These are phyloP conservation scores for Typhlichthys subterraneus DNA, from an alignment of 2,797 vertebrate species.

Conservation along the genomic window DNA sequence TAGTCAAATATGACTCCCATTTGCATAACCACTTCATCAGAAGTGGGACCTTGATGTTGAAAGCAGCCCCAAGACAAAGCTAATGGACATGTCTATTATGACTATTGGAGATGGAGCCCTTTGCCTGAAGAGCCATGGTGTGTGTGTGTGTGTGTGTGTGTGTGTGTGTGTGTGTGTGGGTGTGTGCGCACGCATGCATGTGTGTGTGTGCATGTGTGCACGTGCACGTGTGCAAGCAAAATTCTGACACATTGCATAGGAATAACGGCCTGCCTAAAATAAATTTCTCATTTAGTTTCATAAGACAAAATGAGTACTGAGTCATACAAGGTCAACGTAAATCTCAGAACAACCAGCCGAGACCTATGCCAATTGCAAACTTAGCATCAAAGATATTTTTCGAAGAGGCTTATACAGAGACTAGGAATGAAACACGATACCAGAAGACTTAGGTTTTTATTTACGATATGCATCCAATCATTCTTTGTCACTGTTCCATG, in stretches of 20 bases:
- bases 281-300: constrained; percentile 31
- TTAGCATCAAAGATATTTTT: constrained; percentile 47
- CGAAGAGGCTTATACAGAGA: constrained; percentile 29
- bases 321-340: constrained; percentile 40
- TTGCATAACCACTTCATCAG: constrained; percentile 72
- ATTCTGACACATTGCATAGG: constrained; percentile 27
- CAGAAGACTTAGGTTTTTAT: constrained; percentile 70
- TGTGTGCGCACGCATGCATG: neutral
- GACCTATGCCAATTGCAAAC: constrained; percentile 42
- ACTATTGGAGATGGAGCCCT: constrained; percentile 55
- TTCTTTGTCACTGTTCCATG: constrained; percentile 70
- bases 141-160: neutral
- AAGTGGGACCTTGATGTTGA: constrained; percentile 77
- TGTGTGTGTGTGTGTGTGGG: constrained; percentile 9
- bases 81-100: constrained; percentile 67
- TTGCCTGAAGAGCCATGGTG: constrained; percentile 36
- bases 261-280: constrained; percentile 47
- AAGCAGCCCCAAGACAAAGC: constrained; percentile 65
- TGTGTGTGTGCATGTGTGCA: neutral
- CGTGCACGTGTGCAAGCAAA: neutral
- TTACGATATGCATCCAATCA: constrained; percentile 76
- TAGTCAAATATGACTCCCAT: constrained; percentile 67
- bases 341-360: constrained; percentile 31
- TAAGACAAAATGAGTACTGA: constrained; percentile 28
- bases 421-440: constrained; percentile 26